These are phyloP conservation scores for Grapholita molesta DNA, from an alignment of 1,140 invertebrate genomes.

Conservation along the genomic window DNA sequence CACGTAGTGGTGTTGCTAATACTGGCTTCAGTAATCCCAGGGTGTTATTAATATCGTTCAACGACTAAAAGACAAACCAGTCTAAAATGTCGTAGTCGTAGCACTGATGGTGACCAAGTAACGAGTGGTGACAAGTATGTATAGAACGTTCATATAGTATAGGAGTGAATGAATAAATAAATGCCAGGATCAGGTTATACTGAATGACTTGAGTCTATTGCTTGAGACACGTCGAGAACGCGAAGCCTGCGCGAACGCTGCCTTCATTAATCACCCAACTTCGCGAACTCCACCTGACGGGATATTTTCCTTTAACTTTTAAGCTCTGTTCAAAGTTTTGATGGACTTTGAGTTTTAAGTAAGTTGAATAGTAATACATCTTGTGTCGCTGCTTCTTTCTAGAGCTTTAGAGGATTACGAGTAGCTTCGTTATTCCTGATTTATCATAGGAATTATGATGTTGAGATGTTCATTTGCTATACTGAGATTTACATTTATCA, in stretches of 20 bases:
- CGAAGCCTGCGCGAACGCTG: slow-evolving; percentile 3
- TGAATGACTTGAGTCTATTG: background rate
- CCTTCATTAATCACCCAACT: slow-evolving; percentile 72
- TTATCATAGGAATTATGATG: too few relatives aligned
- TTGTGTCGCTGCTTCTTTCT: slow-evolving; percentile 42
- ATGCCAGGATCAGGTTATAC: background rate
- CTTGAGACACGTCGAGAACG: background rate
- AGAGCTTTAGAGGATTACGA: slow-evolving; percentile 28
- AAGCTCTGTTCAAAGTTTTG: slow-evolving; percentile 73
- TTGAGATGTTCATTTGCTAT: too few relatives aligned
- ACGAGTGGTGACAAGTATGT: too few relatives aligned
- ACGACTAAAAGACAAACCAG: background rate
- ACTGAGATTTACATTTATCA: too few relatives aligned
- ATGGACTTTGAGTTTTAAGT: slow-evolving; percentile 75
- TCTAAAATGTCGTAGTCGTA: too few relatives aligned
- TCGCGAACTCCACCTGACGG: slow-evolving; percentile 65
- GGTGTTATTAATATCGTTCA: slow-evolving; percentile 47
- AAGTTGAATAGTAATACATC: slow-evolving; percentile 76
- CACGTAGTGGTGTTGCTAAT: slow-evolving; percentile 17
- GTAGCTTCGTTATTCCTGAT: background rate
- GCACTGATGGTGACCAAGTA: too few relatives aligned
- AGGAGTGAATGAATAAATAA: background rate
- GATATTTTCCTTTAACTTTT: slow-evolving; percentile 76
- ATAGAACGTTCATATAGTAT: background rate
- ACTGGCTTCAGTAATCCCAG: slow-evolving; percentile 55